These are phyloP conservation scores for Drosophila tsacasi DNA, from an alignment of 1,140 invertebrate species.

Conservation along the genomic window DNA sequence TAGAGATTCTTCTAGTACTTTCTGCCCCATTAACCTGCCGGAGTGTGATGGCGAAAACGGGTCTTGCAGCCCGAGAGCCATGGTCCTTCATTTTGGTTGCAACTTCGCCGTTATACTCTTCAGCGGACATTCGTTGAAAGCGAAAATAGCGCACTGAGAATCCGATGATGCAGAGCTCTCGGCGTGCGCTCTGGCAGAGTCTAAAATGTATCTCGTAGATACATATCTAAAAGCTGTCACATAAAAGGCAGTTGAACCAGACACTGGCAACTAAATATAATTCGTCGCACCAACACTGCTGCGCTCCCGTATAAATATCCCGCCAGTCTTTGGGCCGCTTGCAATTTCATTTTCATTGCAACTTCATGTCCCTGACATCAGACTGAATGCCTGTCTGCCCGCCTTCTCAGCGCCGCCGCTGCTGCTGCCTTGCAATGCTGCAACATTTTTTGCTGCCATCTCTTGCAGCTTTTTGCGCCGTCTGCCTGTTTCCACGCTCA, in stretches of 20 bases:
- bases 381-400: slow-evolving; percentile 53
- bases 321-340: slow-evolving; percentile 63
- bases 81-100: slow-evolving; percentile 57
- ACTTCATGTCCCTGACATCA: slow-evolving; percentile 81
- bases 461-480: slow-evolving; percentile 41
- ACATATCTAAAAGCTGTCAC: slow-evolving; percentile 70
- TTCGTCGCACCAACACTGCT: slow-evolving; percentile 24
- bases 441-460: slow-evolving; percentile 37
- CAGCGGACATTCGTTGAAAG: slow-evolving; percentile 67
- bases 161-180: slow-evolving; percentile 31
- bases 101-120: slow-evolving; percentile 33
- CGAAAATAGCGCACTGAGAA: slow-evolving; percentile 69
- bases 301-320: slow-evolving; percentile 44
- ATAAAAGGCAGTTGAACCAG: slow-evolving; percentile 75
- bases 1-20: neutral
- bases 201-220: slow-evolving; percentile 75
- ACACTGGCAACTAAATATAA: slow-evolving; percentile 79
- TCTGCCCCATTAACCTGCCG: slow-evolving; percentile 23
- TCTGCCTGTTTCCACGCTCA: slow-evolving; percentile 72
- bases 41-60: slow-evolving; percentile 16
- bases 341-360: slow-evolving; percentile 82
- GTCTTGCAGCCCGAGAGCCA: slow-evolving; percentile 16
- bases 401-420: slow-evolving; percentile 22
- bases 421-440: slow-evolving; percentile 22
- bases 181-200: slow-evolving; percentile 37